A percentile compares a stretch with the other conserved stretches of the same genome.
Conservation (phyloP, 2,113 vertebrate genomes). For the Rhodinocichla rosea region DNA sequence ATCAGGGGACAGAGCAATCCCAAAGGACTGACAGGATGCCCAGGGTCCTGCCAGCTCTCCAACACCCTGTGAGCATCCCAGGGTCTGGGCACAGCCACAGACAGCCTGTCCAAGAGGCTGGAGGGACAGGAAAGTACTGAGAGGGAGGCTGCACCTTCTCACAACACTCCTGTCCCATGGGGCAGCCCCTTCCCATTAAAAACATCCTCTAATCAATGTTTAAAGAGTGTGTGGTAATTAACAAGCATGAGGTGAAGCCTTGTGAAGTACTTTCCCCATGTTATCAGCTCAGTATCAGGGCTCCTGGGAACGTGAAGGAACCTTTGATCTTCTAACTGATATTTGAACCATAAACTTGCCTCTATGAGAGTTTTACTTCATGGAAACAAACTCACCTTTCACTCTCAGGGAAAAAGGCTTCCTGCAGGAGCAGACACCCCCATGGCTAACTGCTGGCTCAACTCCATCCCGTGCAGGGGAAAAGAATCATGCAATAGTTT, state of each 20-base stretch:
- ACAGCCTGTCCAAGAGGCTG: background rate
- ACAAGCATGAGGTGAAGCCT: background rate
- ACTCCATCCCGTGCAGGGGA: background rate
- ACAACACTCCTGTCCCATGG: background rate
- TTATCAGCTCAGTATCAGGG: background rate
- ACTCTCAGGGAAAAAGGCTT: background rate
- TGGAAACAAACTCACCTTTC: background rate
- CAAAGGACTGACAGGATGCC: background rate
- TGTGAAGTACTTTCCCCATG: background rate
- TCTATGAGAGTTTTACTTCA: background rate
- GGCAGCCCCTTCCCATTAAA: background rate
- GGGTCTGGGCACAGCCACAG: background rate
- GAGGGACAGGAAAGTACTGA: background rate
- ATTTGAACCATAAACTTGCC: background rate
- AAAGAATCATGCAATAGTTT: background rate
- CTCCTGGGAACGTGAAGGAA: background rate
- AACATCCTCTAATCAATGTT: slow-evolving; percentile 11
- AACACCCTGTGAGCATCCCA: background rate
- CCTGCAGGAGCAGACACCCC: background rate
- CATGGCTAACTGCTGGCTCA: background rate
- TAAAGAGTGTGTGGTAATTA: slow-evolving; percentile 16
- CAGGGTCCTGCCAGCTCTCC: background rate
- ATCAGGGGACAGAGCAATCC: background rate
- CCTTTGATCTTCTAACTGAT: slow-evolving; percentile 35
- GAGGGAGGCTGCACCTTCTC: background rate